These are phyloP conservation scores for Crenichthys baileyi DNA, from an alignment of 2,797 vertebrate species.

Conservation along the genomic window DNA sequence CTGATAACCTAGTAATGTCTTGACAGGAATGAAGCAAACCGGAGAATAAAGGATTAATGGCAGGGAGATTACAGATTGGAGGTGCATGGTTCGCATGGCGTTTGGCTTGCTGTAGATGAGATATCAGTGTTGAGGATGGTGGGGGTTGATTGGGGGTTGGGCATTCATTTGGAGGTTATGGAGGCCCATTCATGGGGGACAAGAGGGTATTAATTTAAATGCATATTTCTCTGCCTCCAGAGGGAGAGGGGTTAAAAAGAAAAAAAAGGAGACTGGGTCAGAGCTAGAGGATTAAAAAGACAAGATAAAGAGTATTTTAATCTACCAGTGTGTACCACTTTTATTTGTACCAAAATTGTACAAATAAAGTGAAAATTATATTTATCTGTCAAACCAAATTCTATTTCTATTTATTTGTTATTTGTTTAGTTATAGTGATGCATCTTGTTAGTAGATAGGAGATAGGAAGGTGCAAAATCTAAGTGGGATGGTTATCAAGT, in stretches of 20 bases:
- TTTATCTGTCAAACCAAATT: not conserved
- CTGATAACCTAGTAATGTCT: conserved; percentile 59
- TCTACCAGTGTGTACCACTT: conserved; percentile 2
- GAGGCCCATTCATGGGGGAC: conserved; percentile 28
- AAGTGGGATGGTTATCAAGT: not conserved
- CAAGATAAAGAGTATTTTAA: conserved; percentile 6
- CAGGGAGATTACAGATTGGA: conserved; percentile 33
- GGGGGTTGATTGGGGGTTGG: conserved; percentile 41
- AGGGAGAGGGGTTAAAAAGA: not conserved
- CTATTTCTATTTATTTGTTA: not conserved
- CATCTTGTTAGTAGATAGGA: not conserved
- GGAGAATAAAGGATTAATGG: conserved; percentile 40
- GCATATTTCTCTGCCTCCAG: conserved; percentile 37
- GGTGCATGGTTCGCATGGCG: not conserved
- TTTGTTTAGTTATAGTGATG: not conserved
- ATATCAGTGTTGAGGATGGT: conserved; percentile 17
- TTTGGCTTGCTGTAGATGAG: conserved; percentile 18
- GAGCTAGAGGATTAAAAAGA: conserved; percentile 1
- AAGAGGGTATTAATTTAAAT: conserved; percentile 51
- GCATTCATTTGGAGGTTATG: conserved; percentile 19
- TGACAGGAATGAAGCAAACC: conserved; percentile 11
- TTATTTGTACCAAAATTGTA: not conserved
- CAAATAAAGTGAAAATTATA: conserved; percentile 56
- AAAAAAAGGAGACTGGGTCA: not conserved
- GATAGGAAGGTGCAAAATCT: not conserved